phyloP scores from a whole-genome alignment of 2,888 invertebrate species.

The Dorcus parallelipipedus region DNA sequence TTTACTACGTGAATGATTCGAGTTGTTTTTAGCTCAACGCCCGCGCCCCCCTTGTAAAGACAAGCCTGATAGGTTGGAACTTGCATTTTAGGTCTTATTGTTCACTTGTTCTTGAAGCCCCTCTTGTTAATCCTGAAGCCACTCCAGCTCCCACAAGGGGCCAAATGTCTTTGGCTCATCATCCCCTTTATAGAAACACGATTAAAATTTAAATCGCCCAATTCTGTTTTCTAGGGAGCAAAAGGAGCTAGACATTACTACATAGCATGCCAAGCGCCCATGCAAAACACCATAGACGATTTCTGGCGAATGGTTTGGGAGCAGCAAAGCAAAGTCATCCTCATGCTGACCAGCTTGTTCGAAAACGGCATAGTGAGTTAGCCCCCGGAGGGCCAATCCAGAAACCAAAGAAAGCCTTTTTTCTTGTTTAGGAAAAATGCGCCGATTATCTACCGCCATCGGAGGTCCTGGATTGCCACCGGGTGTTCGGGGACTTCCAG shows the following conservation, averaged over 20 bases:
- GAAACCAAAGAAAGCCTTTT: background rate
- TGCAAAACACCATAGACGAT: constrained; percentile 79
- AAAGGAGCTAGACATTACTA: constrained; percentile 80
- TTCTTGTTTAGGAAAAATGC: constrained; percentile 71
- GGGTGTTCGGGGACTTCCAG: constrained; percentile 84
- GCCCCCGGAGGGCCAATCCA: background rate
- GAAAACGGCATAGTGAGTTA: constrained; percentile 79
- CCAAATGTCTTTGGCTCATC: no score
- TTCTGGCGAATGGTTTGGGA: constrained; percentile 98
- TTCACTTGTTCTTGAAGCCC: no score
- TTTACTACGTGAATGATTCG: no score
- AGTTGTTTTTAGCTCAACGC: no score
- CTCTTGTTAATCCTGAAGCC: no score
- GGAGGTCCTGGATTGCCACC: constrained; percentile 84
- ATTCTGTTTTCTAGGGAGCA: constrained; percentile 65
- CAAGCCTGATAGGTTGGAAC: no score
- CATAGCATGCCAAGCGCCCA: constrained; percentile 89
- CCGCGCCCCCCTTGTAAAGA: no score
- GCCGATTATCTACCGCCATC: constrained; percentile 89
- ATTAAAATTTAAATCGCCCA: no score
- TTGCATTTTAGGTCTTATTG: no score
- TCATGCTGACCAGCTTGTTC: constrained; percentile 87
- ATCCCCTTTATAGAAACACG: no score
- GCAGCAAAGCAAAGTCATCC: constrained; percentile 81
- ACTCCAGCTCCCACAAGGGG: no score